Evolutionary conservation across 2,113 vertebrate species (phyloP), one percentile per base, ranked within the genome.

Genomic region (Sylvicapra grimmia): DNA sequence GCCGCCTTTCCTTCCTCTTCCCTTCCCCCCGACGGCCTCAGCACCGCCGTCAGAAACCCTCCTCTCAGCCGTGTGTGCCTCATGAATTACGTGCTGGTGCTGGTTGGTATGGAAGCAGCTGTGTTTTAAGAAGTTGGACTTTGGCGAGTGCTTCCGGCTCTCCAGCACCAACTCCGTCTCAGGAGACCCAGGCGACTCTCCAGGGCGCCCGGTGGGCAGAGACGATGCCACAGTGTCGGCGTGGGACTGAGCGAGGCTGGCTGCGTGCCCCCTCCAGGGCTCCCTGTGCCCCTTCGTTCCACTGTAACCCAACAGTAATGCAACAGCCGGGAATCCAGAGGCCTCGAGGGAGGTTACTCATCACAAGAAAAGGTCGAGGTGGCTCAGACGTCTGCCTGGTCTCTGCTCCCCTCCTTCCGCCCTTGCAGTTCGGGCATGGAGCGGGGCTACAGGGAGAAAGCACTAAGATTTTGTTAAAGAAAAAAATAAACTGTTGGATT

Each of bases 11-110:
- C 75, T 8, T 10, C 6, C 18, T 14, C 4, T 16, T 25, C 44
- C 2, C 21, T 58, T 58, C 90, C 44, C 14, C 36, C 8, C 5
- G 19, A 7, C 23, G 0, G 23, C 12, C 6, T 8, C 40, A 15
- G 6, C 8, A 51, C 33, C 36, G 2, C 19, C 10, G 4, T 13
- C 1, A 14, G n/a, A 31, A 8, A 6, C 49, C 14, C 0, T 7
- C 21, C 3, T 61, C 5, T 4, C 10, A 5, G 5, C 27, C 4
- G 11, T 3, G 8, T 10, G 6, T 16, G 8, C 51, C 33, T 59
- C 21, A 0, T 6, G 4, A 25, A 5, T 4, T 2, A 25, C 1
- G 1, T 27, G 1, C n/a, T 9, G 1, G 0, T 8, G 2, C n/a
- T 6, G 0, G 0, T 6, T 7, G 4, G 53, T n/a, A 1, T 33